phyloP scores from a whole-genome alignment of 1,140 invertebrate species.

The Diprion similis region DNA sequence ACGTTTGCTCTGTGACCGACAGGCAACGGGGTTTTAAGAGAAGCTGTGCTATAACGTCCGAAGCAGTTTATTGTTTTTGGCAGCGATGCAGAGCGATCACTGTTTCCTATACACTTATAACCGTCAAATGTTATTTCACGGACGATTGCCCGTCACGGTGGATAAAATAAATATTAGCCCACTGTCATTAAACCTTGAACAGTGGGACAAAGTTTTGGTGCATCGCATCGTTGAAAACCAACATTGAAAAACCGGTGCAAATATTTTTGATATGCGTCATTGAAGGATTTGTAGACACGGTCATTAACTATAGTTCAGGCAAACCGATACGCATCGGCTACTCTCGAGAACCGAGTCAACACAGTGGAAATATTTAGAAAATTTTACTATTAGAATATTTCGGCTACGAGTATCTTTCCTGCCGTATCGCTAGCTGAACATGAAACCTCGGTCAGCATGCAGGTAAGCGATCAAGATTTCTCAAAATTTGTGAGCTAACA shows the following conservation, averaged over 20 bases:
- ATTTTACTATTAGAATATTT: neutral
- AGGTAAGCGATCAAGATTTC: too few species aligned
- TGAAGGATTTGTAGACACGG: neutral
- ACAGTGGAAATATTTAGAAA: neutral
- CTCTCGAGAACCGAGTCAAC: neutral
- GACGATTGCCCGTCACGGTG: too few species aligned
- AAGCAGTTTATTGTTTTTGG: neutral
- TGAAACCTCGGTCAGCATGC: too few species aligned
- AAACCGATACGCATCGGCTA: neutral
- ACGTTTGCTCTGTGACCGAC: neutral
- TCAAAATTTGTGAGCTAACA: neutral
- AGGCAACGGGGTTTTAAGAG: neutral
- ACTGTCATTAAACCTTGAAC: neutral
- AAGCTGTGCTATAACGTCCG: neutral
- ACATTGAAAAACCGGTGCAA: neutral
- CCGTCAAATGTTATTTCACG: neutral
- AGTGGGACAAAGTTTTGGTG: neutral
- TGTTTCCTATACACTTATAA: neutral
- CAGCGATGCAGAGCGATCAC: neutral
- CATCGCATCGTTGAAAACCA: neutral
- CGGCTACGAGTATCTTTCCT: neutral
- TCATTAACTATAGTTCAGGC: neutral
- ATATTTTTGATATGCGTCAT: neutral
- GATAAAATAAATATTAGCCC: neutral
- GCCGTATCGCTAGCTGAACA: neutral